Evolutionary conservation across 1,140 invertebrate genomes (phyloP), one percentile per base, ranked within the genome.

Genomic region (Plutomurus gul): DNA sequence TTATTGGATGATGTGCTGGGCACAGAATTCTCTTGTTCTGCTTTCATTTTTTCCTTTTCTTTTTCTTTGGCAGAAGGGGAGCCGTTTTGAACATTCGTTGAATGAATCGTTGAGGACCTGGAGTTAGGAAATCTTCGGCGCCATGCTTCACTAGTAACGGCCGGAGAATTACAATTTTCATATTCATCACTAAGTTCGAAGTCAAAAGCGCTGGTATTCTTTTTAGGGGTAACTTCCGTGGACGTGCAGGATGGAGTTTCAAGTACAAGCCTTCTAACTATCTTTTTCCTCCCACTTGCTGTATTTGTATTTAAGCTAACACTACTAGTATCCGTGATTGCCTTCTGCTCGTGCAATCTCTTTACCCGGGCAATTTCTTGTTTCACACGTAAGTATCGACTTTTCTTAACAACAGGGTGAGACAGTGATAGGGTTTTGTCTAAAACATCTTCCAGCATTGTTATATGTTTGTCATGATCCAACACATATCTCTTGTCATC

Each of bases 401-500:
- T 79, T 22, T 79, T 80, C 22, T 74, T 60, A 8, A 75, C 60
- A 0, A 36, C 46, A 4, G 49, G 40, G 75, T 82, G 60, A 18
- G 60, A 40, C 4, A 82, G n/a, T 18, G 33, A 33, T 27, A 79
- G 39, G 20, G 77, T 37, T 8, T 73, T 77, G 49, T 79, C 81
- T 22, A 79, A 37, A 0, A 73, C 33, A n/a, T 82, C 81, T 37
- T 82, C 20, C 16, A 82, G 27, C 30, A 82, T 16, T 13, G 71
- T 36, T 1, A 82, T 16, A 39, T 81, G 77, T 8, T 82, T 56
- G 7, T 51, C 71, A n/a, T 72, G 70, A 39, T 75, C 46, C n/a
- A 81, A 30, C 13, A 80, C 71, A 74, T 82, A 75, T 60, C 84
- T 74, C n/a, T 56, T 51, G 10, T 82, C 78, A 39, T 79, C 79